phyloP scores from a whole-genome alignment of 2,797 vertebrate genomes.

The Vultur gryphus region DNA sequence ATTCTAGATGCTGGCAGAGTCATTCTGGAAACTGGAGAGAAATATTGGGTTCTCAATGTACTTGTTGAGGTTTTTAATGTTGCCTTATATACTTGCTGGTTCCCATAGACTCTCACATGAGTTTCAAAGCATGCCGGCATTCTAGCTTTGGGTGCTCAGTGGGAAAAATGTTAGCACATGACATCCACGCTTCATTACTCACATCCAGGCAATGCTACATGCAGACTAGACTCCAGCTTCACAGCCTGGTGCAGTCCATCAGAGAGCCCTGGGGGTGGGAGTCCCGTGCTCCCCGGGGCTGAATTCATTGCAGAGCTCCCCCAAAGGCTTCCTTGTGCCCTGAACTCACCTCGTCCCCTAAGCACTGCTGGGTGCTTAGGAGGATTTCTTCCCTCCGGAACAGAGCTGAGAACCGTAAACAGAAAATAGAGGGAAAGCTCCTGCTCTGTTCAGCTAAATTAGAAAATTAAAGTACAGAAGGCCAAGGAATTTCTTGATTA shows the following conservation, averaged over 20 bases:
- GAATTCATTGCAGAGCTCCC: neutral
- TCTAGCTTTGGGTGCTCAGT: neutral
- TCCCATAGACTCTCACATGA: neutral
- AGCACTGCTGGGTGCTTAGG: neutral
- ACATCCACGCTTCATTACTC: neutral
- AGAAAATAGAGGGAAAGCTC: too few relatives aligned
- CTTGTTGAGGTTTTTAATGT: neutral
- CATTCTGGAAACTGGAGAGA: neutral
- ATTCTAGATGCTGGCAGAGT: neutral
- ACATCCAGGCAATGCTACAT: neutral
- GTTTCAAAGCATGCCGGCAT: neutral
- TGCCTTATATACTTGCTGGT: neutral
- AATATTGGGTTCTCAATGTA: fast-evolving
- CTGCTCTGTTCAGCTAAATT: too few relatives aligned
- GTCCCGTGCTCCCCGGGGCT: fast-evolving
- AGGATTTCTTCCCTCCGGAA: too few relatives aligned
- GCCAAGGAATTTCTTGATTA: too few relatives aligned
- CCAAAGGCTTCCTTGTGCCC: neutral
- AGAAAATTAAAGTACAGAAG: too few relatives aligned
- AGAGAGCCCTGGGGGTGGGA: neutral
- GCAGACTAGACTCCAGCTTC: neutral
- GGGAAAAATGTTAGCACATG: fast-evolving
- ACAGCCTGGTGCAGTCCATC: neutral
- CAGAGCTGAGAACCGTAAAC: too few relatives aligned
- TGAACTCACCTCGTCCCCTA: neutral